These are phyloP conservation scores for Chiloscyllium plagiosum DNA, from an alignment of 2,113 vertebrate species.

Conservation along the genomic window DNA sequence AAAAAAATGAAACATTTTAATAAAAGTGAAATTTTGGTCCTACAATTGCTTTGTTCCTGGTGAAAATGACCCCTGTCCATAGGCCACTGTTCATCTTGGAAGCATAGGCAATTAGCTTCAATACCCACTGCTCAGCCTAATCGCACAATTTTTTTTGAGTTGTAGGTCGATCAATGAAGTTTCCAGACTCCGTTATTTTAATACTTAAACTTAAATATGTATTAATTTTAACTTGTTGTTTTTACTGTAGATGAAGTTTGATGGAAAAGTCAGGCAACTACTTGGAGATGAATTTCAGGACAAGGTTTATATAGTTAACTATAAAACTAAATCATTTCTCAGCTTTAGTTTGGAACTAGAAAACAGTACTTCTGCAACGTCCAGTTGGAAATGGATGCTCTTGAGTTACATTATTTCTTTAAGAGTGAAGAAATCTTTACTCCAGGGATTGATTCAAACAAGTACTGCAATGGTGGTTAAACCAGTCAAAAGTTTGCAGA, in stretches of 20 bases:
- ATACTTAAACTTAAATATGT: neutral
- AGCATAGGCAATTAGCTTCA: neutral
- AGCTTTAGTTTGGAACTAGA: constrained; percentile 33
- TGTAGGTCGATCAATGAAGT: neutral
- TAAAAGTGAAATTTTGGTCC: neutral
- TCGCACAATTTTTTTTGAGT: neutral
- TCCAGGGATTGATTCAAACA: neutral
- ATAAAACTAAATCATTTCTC: neutral
- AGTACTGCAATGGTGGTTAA: neutral
- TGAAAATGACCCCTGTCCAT: neutral
- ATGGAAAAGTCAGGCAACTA: constrained; percentile 67
- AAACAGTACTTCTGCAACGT: neutral
- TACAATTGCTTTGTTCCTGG: neutral
- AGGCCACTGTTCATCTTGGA: neutral
- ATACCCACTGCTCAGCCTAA: neutral
- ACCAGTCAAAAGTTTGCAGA: neutral
- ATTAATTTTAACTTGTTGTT: constrained; percentile 41
- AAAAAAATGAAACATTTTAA: no score
- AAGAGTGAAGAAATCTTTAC: neutral
- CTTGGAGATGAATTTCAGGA: constrained; percentile 76
- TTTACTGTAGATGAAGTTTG: constrained; percentile 65
- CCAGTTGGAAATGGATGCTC: no score
- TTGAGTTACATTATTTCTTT: neutral
- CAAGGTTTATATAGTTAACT: constrained; percentile 56
- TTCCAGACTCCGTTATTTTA: neutral